Evolutionary conservation across 2,113 vertebrate species (phyloP).

Genomic region (Psophia crepitans): DNA sequence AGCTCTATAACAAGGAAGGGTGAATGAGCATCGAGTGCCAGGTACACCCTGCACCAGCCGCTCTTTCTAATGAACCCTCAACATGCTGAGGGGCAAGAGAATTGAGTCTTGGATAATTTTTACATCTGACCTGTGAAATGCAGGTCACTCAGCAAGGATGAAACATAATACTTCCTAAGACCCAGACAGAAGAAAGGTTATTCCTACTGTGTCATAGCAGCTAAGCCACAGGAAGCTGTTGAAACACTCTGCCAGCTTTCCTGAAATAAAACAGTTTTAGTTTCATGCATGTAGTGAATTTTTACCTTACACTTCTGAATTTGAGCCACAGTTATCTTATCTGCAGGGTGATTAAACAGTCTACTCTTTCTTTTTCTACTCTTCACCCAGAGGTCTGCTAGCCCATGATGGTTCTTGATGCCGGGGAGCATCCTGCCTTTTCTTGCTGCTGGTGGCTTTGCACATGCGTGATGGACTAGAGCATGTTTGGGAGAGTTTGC

Average conservation of each 20-base stretch:
- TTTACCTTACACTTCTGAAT: conserved; percentile 53
- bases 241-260: conserved; percentile 26
- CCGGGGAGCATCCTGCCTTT: not conserved
- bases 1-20: not conserved
- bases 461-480: not conserved
- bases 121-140: conserved; percentile 39
- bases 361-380: not conserved
- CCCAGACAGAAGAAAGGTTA: conserved; percentile 51
- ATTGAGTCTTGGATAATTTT: conserved; percentile 18
- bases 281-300: conserved; percentile 23
- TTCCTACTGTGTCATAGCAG: conserved; percentile 51
- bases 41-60: not conserved
- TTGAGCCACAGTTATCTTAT: conserved; percentile 52
- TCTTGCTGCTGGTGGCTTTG: not conserved
- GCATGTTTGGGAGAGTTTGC: not conserved
- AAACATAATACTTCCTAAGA: conserved; percentile 59
- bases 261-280: conserved; percentile 57
- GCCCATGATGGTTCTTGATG: not conserved
- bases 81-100: not conserved
- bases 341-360: not conserved
- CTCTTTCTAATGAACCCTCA: not conserved
- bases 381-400: not conserved
- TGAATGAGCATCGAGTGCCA: not conserved
- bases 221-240: conserved; percentile 51
- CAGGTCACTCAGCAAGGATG: conserved; percentile 42